Evolutionary conservation across 2,113 vertebrate species (phyloP).

Genomic region (Butorides virescens): DNA sequence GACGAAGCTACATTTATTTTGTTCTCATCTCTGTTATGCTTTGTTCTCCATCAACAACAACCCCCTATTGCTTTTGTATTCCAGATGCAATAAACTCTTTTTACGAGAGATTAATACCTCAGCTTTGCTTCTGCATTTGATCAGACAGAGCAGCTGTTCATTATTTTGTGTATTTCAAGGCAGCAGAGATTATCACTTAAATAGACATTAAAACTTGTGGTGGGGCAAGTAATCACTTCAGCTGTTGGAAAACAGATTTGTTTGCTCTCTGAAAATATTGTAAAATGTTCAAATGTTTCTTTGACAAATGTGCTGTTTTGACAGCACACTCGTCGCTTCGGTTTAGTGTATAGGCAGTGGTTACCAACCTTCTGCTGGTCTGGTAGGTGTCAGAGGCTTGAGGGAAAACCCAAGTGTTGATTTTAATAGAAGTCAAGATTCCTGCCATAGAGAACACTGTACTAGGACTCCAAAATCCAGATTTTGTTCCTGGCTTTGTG

Average conservation of each 20-base stretch:
- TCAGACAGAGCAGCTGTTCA: constrained; percentile 32
- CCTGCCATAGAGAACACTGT: background rate
- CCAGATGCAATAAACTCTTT: background rate
- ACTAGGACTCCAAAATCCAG: background rate
- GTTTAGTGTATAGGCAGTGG: background rate
- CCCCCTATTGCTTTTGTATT: background rate
- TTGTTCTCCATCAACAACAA: constrained; percentile 7
- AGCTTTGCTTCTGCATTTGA: constrained; percentile 46
- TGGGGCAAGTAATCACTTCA: background rate
- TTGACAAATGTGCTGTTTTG: constrained; percentile 8
- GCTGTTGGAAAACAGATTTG: constrained; percentile 23
- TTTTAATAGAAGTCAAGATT: background rate
- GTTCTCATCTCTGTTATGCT: background rate
- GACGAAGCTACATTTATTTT: background rate
- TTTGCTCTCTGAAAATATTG: constrained; percentile 30
- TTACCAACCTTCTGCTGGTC: background rate
- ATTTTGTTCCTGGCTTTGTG: background rate
- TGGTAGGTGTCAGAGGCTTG: background rate
- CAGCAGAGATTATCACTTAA: constrained; percentile 38
- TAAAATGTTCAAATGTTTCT: constrained; percentile 7
- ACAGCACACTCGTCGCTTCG: background rate
- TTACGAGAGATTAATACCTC: background rate
- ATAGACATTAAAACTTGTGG: constrained; percentile 25
- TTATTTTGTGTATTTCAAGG: constrained; percentile 47
- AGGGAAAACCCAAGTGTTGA: background rate